These are phyloP conservation scores for Rhinopithecus roxellana DNA, from an alignment of 2,113 vertebrate genomes.

Conservation along the genomic window DNA sequence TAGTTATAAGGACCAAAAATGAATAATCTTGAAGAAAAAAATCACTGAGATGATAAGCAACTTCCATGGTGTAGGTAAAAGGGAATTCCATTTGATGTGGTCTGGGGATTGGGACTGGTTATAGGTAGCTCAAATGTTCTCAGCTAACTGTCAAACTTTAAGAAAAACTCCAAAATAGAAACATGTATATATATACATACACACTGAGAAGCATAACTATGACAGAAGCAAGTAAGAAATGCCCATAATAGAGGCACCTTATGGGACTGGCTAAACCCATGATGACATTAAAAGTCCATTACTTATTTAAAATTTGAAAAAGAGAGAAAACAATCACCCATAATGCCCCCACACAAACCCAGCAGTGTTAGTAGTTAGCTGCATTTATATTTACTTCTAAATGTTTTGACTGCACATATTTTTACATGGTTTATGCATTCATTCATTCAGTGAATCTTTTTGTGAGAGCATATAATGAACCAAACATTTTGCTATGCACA, in stretches of 20 bases:
- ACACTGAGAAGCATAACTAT: neutral
- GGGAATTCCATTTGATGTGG: neutral
- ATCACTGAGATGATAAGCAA: neutral
- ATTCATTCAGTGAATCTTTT: neutral
- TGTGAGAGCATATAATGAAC: neutral
- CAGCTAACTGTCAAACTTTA: neutral
- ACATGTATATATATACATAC: neutral
- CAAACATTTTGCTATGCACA: neutral
- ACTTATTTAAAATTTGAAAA: neutral
- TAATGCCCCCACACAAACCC: neutral
- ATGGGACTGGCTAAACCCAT: neutral
- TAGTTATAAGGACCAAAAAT: neutral
- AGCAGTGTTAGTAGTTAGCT: neutral
- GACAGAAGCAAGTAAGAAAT: neutral
- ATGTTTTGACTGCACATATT: neutral
- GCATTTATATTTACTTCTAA: slow-evolving; percentile 9
- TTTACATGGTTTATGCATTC: neutral
- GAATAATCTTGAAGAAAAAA: neutral
- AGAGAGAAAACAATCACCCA: neutral
- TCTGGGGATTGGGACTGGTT: neutral
- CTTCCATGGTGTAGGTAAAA: neutral
- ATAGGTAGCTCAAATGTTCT: neutral
- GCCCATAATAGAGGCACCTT: neutral
- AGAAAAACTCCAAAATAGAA: neutral
- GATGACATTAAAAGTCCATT: neutral